Percentiles rank a stretch among this genome's conserved stretches.
Evolutionary conservation across 1,140 invertebrate species (phyloP).

Genomic region (Mycetomoellerius zeteki): DNA sequence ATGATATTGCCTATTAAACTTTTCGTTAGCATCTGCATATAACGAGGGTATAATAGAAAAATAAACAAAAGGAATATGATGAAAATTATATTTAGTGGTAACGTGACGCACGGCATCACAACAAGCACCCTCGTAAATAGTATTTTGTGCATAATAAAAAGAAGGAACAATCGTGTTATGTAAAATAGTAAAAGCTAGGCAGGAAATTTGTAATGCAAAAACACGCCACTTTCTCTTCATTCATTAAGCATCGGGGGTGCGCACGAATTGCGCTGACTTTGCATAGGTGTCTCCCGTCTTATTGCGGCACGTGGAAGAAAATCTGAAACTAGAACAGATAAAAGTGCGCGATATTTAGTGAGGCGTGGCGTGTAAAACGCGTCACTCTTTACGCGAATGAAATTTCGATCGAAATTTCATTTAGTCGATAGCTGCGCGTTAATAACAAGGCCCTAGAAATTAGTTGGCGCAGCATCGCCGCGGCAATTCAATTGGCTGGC

Average conservation of each 20-base stretch:
- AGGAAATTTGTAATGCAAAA: constrained; percentile 48
- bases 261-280: constrained; percentile 24
- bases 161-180: constrained; percentile 17
- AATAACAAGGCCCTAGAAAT: constrained; percentile 44
- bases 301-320: neutral
- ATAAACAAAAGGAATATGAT: neutral
- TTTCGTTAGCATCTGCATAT: neutral
- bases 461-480: constrained; percentile 1
- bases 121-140: neutral
- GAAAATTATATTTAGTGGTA: neutral
- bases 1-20: constrained; percentile 17
- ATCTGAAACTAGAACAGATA: neutral
- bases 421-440: constrained; percentile 37
- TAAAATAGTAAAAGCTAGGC: constrained; percentile 42
- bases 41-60: neutral
- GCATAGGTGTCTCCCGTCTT: neutral
- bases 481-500: constrained; percentile 51
- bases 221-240: constrained; percentile 48
- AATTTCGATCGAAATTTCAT: constrained; percentile 30
- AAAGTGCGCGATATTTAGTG: constrained; percentile 19
- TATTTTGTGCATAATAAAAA: neutral
- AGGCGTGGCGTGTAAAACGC: neutral
- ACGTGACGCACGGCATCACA: neutral
- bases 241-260: constrained; percentile 38
- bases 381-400: neutral